Conservation (phyloP, 2,797 vertebrate species). For the Pterois miles region DNA sequence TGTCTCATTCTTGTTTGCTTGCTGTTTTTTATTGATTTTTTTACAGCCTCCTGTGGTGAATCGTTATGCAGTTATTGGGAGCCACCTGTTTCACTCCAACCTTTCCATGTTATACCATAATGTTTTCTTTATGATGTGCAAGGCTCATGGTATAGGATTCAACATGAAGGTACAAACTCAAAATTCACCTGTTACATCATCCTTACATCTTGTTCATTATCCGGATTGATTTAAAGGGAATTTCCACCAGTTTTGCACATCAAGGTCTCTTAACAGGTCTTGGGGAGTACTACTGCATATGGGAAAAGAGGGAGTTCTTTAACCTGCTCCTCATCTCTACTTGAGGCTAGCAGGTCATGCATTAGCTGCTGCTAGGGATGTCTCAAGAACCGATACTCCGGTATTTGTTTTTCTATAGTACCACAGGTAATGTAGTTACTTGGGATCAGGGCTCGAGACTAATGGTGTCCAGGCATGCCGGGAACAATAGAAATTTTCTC, state of each 20-base stretch:
- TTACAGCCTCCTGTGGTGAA: slow-evolving; percentile 55
- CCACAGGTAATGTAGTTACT: no score
- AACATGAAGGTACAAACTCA: slow-evolving; percentile 85
- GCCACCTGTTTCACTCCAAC: slow-evolving; percentile 83
- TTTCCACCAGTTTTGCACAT: not conserved
- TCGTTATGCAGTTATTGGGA: slow-evolving; percentile 84
- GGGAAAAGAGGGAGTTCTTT: not conserved
- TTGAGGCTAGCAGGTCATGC: not conserved
- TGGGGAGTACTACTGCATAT: not conserved
- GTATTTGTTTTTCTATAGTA: no score
- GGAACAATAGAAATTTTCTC: no score
- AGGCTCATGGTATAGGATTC: slow-evolving; percentile 86
- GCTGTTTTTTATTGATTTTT: not conserved
- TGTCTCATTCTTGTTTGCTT: slow-evolving; percentile 6
- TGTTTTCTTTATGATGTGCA: slow-evolving; percentile 87
- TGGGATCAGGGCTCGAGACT: no score
- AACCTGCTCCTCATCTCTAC: not conserved
- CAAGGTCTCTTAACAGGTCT: not conserved
- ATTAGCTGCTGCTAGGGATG: not conserved
- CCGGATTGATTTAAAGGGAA: not conserved
- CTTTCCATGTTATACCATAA: slow-evolving; percentile 85
- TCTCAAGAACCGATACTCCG: no score
- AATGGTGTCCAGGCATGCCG: no score
- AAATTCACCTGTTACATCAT: not conserved
- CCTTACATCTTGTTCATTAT: not conserved